phyloP scores from a whole-genome alignment of 1,140 invertebrate species.

The Cotesia glomerata region DNA sequence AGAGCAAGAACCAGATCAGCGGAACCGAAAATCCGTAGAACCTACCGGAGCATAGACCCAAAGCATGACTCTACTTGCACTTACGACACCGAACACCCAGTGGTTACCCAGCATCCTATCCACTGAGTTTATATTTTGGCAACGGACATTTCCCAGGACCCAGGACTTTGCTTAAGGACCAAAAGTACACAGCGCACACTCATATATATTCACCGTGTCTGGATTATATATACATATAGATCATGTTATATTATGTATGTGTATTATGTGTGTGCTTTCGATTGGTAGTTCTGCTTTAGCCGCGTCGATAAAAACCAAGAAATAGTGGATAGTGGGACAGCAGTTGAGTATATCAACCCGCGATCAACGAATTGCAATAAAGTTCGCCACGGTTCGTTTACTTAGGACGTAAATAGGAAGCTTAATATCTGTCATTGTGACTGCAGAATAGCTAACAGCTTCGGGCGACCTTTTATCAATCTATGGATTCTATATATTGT shows the following conservation, averaged over 20 bases:
- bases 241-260: no score
- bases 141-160: slow-evolving; percentile 25
- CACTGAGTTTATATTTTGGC: slow-evolving; percentile 25
- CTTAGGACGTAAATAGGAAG: slow-evolving; percentile 43
- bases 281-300: neutral
- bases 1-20: neutral
- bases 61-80: neutral
- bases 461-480: slow-evolving; percentile 17
- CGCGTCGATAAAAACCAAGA: neutral
- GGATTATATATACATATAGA: neutral
- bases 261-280: no score
- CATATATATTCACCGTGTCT: neutral
- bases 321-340: neutral
- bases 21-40: neutral
- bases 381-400: slow-evolving; percentile 39
- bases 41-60: neutral
- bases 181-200: slow-evolving; percentile 10
- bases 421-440: slow-evolving; percentile 45
- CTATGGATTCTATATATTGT: no score
- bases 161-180: slow-evolving; percentile 1
- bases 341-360: slow-evolving; percentile 3
- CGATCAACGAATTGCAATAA: slow-evolving; percentile 32
- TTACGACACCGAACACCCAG: neutral
- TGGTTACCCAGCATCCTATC: slow-evolving; percentile 16
- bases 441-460: slow-evolving; percentile 24